phyloP scores from a whole-genome alignment of 2,113 vertebrate genomes.

The Ceyx melanurus region DNA sequence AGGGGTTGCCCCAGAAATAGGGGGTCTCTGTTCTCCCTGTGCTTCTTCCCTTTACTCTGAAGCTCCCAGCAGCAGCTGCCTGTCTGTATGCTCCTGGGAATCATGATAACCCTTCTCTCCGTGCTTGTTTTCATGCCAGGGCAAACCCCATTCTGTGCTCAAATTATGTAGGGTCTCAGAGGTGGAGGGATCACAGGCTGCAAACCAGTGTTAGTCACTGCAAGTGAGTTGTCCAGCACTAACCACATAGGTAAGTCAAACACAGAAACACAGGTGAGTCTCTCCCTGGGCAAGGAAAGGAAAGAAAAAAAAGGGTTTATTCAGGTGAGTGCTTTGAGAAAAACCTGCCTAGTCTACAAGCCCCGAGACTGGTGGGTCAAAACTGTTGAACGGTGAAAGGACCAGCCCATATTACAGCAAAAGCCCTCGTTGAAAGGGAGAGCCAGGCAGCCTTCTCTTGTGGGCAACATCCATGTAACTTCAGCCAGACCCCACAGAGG shows the following conservation, averaged over 20 bases:
- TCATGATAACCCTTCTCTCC: not conserved
- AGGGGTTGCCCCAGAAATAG: not conserved
- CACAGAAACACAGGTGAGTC: not conserved
- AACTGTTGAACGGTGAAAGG: not conserved
- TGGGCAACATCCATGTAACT: not conserved
- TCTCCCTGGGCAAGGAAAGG: not conserved
- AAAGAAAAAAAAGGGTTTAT: not conserved
- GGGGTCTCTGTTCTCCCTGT: not conserved
- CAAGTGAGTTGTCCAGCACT: not conserved
- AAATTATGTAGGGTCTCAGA: not conserved
- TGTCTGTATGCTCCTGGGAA: not conserved
- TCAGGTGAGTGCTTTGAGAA: constrained; percentile 1
- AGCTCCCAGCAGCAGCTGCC: not conserved
- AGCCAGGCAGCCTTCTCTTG: not conserved
- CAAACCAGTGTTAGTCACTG: not conserved
- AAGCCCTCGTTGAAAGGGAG: not conserved
- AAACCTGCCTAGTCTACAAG: not conserved
- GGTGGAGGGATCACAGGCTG: not conserved
- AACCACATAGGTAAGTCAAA: not conserved
- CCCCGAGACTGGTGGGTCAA: not conserved
- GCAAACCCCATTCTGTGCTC: not conserved
- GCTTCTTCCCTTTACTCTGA: not conserved
- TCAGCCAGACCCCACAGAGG: not conserved
- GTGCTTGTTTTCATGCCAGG: not conserved
- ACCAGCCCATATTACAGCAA: not conserved